Evolutionary conservation across 37 sponge, comb jelly and placozoan species (phyloP).

Genomic region (Crambe crambe): DNA sequence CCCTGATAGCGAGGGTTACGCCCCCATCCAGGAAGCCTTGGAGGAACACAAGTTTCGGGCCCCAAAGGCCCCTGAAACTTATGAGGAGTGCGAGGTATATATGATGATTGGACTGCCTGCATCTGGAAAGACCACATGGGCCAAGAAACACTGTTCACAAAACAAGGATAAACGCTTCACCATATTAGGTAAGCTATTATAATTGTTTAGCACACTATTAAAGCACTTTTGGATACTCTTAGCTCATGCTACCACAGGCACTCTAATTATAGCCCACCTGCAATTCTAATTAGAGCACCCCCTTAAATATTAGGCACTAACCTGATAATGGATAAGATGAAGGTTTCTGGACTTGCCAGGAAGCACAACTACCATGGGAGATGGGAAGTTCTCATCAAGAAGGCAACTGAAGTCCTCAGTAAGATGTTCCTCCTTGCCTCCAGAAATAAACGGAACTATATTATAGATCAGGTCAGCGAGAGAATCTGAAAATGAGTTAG

Average conservation of each 20-base stretch:
- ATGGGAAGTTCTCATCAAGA: slow-evolving; percentile 66
- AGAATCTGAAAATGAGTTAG: no score
- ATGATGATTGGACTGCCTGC: slow-evolving; percentile 94
- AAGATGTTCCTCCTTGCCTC: slow-evolving; percentile 73
- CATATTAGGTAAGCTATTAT: slow-evolving; percentile 59
- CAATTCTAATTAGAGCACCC: background rate
- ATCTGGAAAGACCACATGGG: slow-evolving; percentile 98
- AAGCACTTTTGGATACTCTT: background rate
- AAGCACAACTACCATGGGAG: slow-evolving; percentile 70
- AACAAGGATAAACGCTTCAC: slow-evolving; percentile 79
- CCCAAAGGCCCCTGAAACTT: background rate
- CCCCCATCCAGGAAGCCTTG: slow-evolving; percentile 37
- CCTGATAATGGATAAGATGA: slow-evolving; percentile 90
- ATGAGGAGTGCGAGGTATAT: slow-evolving; percentile 55
- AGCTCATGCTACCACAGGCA: background rate
- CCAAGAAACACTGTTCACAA: slow-evolving; percentile 60
- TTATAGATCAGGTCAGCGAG: slow-evolving; percentile 81
- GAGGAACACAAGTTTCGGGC: slow-evolving; percentile 32
- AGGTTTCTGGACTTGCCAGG: slow-evolving; percentile 61
- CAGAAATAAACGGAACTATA: slow-evolving; percentile 74
- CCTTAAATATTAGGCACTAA: slow-evolving; percentile 45
- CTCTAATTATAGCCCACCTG: background rate
- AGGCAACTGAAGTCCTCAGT: slow-evolving; percentile 72
- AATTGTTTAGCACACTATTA: no score
- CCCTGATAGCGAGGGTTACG: slow-evolving; percentile 37